Base-by-base conservation (phyloP, 2,888 invertebrate genomes). In the Tuberolachnus salignus region DNA sequence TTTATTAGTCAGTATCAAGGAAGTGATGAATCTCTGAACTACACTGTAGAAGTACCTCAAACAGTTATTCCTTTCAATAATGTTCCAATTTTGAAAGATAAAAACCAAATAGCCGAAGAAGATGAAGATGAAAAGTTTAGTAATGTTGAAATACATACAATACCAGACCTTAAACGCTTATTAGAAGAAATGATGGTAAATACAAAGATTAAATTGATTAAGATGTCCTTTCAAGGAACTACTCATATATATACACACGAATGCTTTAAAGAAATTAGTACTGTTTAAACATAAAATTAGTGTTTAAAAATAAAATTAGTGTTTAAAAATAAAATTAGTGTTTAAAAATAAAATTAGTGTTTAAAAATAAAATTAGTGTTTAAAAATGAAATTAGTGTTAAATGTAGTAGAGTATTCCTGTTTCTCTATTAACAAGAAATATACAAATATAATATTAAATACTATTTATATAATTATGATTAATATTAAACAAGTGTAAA, bases 161-260 rank as follows among this genome's bases (percentile, higher is more conserved):
- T 93, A 84, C 90, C 91, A 16, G 91, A 92, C 82, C 88, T 93
- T 61, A 92, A 92, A 85, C 90, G 91, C 83, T 88, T 93, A 82
- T 87, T 94, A 51, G 87, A 90, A 14, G 89, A 90, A 63, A 91
- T 91, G 85, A 87, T 93, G 84, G 92, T 92, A 53, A 89, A 89
- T 84, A 92, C 93, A 6, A 89, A 91, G 83, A 91, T 92, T 81
- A 92, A 92, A 84, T 90, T 94, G 80, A 87, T 93, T 82, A 93
- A 93, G 86, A 92, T 93, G 84, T 92, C 93, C 73, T 93, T 92
- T 87, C 91, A 92, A 85, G 91, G 92, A 71, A 93, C 94, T 80
- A 93, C 92, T 92, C 88, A 93, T 82, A 93, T 93, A 85, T 91
- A 91, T 84, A 90, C 93, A 83, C 90, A 91, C 0, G 93, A 92